Percentiles rank a stretch among this genome's conserved stretches.
Conservation (phyloP, 2,888 invertebrate species). For the Lasioglossum villosulum region DNA sequence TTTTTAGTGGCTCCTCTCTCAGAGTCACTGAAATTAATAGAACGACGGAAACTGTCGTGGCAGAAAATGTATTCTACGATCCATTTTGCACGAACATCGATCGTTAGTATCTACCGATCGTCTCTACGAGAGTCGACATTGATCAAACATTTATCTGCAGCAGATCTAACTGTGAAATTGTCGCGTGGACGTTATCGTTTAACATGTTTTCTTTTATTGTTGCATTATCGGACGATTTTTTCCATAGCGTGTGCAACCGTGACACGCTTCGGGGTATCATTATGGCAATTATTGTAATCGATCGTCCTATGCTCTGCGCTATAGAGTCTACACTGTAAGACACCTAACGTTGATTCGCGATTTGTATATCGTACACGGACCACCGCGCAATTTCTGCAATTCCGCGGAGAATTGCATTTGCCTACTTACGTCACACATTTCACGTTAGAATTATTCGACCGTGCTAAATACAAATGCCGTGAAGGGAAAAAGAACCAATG, state of each 20-base stretch:
- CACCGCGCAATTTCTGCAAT: constrained; percentile 35
- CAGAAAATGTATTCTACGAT: background rate
- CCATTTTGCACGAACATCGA: background rate
- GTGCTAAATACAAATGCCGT: constrained; percentile 7
- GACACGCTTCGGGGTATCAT: constrained; percentile 32
- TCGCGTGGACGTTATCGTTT: background rate
- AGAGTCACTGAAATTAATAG: too few relatives aligned
- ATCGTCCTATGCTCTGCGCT: background rate
- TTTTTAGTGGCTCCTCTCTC: too few relatives aligned
- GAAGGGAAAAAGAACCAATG: background rate
- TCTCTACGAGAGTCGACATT: background rate
- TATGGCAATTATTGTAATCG: constrained; percentile 52
- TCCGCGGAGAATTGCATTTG: constrained; percentile 1
- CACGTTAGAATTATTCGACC: constrained; percentile 9
- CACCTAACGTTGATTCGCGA: constrained; percentile 25
- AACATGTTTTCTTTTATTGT: background rate
- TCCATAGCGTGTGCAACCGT: constrained; percentile 5
- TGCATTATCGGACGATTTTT: background rate
- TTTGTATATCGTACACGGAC: background rate
- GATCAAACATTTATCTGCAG: background rate
- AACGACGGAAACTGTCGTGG: background rate
- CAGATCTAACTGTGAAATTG: background rate
- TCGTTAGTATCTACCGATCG: background rate
- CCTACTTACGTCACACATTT: constrained; percentile 3
- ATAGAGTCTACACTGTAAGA: background rate